Evolutionary conservation across 2,113 vertebrate species (phyloP).

Genomic region (Cavia aperea): DNA sequence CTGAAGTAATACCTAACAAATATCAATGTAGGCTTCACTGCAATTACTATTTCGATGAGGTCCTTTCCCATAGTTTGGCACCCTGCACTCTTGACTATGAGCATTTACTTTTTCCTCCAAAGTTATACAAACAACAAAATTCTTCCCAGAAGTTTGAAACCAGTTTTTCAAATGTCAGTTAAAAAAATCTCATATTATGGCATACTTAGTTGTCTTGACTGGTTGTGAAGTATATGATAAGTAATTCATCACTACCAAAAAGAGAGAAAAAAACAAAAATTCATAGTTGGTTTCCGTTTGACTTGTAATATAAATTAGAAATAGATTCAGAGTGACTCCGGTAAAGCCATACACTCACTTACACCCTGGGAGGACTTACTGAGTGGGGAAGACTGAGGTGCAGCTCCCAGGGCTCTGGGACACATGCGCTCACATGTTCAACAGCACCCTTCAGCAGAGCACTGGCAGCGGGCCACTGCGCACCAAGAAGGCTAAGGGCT

Average conservation of each 20-base stretch:
- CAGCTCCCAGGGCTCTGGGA: neutral
- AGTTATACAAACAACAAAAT: conserved; percentile 6
- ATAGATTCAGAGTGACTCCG: neutral
- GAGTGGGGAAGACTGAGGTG: neutral
- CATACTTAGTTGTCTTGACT: neutral
- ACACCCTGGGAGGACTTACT: neutral
- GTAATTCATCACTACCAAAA: neutral
- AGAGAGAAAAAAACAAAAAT: neutral
- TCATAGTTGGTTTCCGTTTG: neutral
- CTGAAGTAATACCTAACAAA: neutral
- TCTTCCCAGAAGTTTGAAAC: neutral
- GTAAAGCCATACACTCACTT: neutral
- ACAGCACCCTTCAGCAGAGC: neutral
- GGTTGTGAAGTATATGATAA: neutral
- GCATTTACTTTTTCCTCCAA: neutral
- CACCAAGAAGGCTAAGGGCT: neutral
- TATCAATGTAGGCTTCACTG: neutral
- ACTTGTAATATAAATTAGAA: neutral
- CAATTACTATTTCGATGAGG: neutral
- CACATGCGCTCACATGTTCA: neutral
- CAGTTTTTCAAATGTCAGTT: conserved; percentile 21
- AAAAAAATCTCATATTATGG: neutral
- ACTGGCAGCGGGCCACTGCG: neutral
- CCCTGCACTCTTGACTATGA: neutral
- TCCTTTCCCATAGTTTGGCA: neutral